These are phyloP conservation scores for Ceratina australensis DNA, from an alignment of 1,140 invertebrate species.

Conservation along the genomic window DNA sequence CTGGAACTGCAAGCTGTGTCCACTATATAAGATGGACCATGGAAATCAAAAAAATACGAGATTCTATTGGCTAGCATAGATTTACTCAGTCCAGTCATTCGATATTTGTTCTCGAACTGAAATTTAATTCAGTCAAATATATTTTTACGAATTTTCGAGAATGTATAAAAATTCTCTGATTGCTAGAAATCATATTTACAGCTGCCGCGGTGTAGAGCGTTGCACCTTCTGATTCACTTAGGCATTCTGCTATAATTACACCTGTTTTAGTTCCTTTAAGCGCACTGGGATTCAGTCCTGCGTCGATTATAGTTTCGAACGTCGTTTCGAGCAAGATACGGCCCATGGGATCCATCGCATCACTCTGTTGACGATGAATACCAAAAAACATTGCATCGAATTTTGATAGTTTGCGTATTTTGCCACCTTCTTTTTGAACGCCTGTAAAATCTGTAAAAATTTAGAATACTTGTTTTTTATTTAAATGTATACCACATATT, in stretches of 20 bases:
- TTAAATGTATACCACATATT: no score
- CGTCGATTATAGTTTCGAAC: conserved; percentile 94
- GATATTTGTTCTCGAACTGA: conserved; percentile 66
- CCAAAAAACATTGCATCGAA: conserved; percentile 93
- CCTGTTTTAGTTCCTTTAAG: conserved; percentile 87
- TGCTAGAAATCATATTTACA: no score
- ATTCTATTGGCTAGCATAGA: conserved; percentile 96
- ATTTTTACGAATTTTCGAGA: no score
- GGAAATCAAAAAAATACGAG: conserved; percentile 86
- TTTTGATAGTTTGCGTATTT: conserved; percentile 88
- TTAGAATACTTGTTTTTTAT: no score
- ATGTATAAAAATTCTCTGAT: no score
- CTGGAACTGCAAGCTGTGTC: conserved; percentile 96
- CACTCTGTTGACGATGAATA: conserved; percentile 90
- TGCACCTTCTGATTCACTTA: conserved; percentile 88
- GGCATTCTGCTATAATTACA: conserved; percentile 90
- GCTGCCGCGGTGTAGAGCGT: conserved; percentile 81
- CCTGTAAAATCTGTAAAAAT: conserved; percentile 81
- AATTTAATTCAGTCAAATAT: not conserved
- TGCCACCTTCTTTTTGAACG: conserved; percentile 88
- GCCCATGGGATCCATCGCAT: conserved; percentile 94
- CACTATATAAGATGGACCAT: conserved; percentile 89
- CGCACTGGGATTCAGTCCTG: conserved; percentile 82
- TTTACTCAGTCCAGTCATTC: conserved; percentile 85
- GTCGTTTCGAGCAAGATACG: conserved; percentile 91